phyloP scores from a whole-genome alignment of 2,797 vertebrate genomes.

The Squalus acanthias region DNA sequence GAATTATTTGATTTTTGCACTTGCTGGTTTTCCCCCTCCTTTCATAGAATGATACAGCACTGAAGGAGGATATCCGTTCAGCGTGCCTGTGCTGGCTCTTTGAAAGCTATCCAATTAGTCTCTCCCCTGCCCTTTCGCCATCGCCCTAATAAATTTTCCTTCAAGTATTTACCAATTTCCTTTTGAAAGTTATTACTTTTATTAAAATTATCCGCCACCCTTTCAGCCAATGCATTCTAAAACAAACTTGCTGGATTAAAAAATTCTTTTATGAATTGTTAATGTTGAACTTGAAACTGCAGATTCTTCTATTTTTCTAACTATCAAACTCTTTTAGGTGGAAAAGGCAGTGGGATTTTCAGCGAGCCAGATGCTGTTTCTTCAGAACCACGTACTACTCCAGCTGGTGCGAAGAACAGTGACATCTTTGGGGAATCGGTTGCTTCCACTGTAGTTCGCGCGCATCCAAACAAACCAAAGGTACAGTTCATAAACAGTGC shows the following conservation, averaged over 20 bases:
- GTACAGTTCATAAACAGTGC: conserved; percentile 52
- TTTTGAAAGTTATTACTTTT: not conserved
- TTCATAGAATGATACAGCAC: not conserved
- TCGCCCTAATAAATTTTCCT: not conserved
- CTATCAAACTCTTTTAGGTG: conserved; percentile 63
- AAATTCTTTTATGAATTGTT: too few species aligned
- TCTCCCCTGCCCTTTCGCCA: not conserved
- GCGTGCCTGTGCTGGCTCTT: not conserved
- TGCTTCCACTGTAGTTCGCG: conserved; percentile 51
- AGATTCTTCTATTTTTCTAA: not conserved
- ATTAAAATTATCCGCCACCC: not conserved
- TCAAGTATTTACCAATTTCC: not conserved
- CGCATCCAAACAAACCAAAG: conserved; percentile 91
- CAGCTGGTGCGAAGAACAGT: conserved; percentile 66
- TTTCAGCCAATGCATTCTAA: not conserved
- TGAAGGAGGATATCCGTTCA: not conserved
- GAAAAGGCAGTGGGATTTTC: conserved; percentile 91
- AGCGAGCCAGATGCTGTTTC: conserved; percentile 58
- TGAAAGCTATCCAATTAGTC: not conserved
- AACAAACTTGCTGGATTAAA: not conserved
- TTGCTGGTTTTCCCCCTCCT: not conserved
- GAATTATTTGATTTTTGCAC: not conserved
- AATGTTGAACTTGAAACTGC: not conserved
- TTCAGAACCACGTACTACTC: conserved; percentile 56
- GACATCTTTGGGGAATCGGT: conserved; percentile 74